Evolutionary conservation across 2,888 invertebrate species (phyloP), one percentile per base, ranked within the genome.

Genomic region (Asteroscopus sphinx): DNA sequence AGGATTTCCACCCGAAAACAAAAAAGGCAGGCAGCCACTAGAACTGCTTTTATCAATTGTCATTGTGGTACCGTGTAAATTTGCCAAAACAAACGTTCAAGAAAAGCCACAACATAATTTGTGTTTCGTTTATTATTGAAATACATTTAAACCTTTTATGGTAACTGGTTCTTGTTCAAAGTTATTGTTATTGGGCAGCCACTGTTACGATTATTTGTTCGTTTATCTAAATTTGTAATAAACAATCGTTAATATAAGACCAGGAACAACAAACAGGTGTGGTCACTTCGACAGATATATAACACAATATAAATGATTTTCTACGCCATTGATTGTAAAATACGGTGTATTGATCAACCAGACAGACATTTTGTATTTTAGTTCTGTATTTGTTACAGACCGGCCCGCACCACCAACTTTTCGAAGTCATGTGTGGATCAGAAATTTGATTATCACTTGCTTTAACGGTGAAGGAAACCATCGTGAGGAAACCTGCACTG

Each of bases 311-410:
- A 55, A 61, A 61, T 61, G 41, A 59, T 76, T 65, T 51, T 53
- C 55, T 64, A 47, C 17, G 44, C 39, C 32, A 21, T 45, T 73
- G 73, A 76, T 73, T 73, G 73, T 73, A 68, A 73, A 68, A 73
- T 73, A 73, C 54, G 61, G 59, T 12, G n/a, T 35, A 54, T 65
- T 73, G 76, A 65, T 73, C 41, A 61, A 54, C 48, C 8, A 25
- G 17, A 21, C 15, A 28, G 28, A 30, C 12, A 28, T 16, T 54
- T 44, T 39, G 6, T 30, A 16, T 32, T 36, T 25, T 17, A 39
- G 47, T 40, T 12, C 3, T 11, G 17, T 30, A 13, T 35, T 15
- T 35, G n/a, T n/a, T n/a, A n/a, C n/a, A n/a, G n/a, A n/a, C n/a
- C n/a, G n/a, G n/a, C n/a, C n/a, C n/a, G n/a, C n/a, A n/a, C n/a